Evolutionary conservation across 2,888 invertebrate genomes (phyloP).

Genomic region (Ischnus inquisitorius): DNA sequence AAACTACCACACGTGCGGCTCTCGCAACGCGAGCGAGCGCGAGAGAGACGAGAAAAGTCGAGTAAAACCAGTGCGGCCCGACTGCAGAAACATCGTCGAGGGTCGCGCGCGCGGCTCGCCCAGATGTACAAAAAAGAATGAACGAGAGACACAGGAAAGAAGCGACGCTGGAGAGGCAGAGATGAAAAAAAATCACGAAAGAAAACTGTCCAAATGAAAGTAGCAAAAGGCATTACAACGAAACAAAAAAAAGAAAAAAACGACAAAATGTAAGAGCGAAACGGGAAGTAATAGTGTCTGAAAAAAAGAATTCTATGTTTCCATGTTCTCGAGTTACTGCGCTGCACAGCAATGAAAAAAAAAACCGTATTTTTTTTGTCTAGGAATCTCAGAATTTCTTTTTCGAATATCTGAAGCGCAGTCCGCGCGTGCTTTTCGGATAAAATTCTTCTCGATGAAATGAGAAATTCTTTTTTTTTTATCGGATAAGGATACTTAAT

Average conservation of each 20-base stretch:
- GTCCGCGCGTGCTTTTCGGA: neutral
- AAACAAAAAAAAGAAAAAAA: neutral
- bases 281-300: neutral
- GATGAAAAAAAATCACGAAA: conserved; percentile 10
- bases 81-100: conserved; percentile 52
- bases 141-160: neutral
- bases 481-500: no score
- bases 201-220: conserved; percentile 5
- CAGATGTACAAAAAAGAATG: conserved; percentile 1
- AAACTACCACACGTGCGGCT: conserved; percentile 44
- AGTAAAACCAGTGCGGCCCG: conserved; percentile 13
- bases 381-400: neutral
- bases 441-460: neutral
- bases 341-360: neutral
- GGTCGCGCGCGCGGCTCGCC: neutral
- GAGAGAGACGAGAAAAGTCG: conserved; percentile 25
- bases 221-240: neutral
- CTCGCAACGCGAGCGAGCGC: neutral
- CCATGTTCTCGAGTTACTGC: neutral
- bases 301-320: neutral
- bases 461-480: no score
- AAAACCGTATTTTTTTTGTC: neutral
- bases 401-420: neutral
- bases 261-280: neutral
- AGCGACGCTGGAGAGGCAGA: conserved; percentile 1